Conservation (phyloP, 2,113 vertebrate species). For the Cochlearius cochlearius region DNA sequence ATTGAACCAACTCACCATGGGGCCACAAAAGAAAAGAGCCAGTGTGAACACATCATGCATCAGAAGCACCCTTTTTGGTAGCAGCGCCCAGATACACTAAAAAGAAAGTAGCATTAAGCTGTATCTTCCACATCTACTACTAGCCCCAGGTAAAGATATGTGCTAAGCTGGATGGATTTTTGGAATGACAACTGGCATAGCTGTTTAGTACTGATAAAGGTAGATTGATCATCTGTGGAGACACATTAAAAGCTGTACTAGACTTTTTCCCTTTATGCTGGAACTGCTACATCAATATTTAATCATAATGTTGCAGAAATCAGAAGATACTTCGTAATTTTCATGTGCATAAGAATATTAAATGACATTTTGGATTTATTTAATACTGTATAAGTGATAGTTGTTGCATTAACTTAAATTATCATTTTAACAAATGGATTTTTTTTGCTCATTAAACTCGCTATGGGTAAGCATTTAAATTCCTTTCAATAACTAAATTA, state of each 20-base stretch:
- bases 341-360: background rate
- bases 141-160: background rate
- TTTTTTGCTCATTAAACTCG: background rate
- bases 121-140: background rate
- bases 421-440: background rate
- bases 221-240: constrained; percentile 20
- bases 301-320: constrained; percentile 14
- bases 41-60: background rate
- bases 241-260: background rate
- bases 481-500: constrained; percentile 7
- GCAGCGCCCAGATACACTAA: background rate
- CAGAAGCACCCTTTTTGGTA: background rate
- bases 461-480: constrained; percentile 3
- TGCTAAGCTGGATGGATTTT: constrained; percentile 27
- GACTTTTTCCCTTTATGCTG: background rate
- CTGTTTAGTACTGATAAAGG: constrained; percentile 48
- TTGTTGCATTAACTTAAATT: background rate
- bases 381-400: background rate
- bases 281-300: constrained; percentile 25
- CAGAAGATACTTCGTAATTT: background rate
- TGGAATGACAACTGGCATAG: constrained; percentile 25
- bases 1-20: background rate
- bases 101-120: background rate
- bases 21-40: background rate
- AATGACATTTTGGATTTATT: background rate